A percentile compares a stretch with the other conserved stretches of the same genome.
Evolutionary conservation across 1,140 invertebrate species (phyloP).

Genomic region (Drosophila mayri): DNA sequence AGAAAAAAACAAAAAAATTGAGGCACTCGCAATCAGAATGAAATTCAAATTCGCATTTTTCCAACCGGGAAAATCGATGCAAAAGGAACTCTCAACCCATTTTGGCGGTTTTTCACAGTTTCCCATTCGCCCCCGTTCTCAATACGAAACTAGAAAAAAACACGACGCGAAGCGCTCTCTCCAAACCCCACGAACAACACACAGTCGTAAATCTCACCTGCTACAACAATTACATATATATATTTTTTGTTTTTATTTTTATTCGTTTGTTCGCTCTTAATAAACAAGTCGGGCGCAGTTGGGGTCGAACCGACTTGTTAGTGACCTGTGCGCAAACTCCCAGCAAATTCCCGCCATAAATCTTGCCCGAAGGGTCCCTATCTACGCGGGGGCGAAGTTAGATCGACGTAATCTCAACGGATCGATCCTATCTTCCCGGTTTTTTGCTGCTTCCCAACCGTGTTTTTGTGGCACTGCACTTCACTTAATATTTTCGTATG

Average conservation of each 20-base stretch:
- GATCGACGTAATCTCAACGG: neutral
- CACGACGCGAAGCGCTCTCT: slow-evolving; percentile 15
- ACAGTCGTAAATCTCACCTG: slow-evolving; percentile 68
- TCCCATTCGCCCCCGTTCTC: slow-evolving; percentile 68
- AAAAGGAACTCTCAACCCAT: slow-evolving; percentile 76
- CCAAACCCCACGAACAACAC: slow-evolving; percentile 43
- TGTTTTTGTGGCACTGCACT: slow-evolving; percentile 33
- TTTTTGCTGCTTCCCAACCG: slow-evolving; percentile 6
- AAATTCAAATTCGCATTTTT: slow-evolving; percentile 21
- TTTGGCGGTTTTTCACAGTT: slow-evolving; percentile 77
- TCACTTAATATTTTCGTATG: slow-evolving; percentile 37
- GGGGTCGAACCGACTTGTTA: slow-evolving; percentile 59
- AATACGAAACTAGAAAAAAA: slow-evolving; percentile 23
- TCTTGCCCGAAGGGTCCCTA: neutral
- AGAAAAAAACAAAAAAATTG: neutral
- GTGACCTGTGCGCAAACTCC: slow-evolving; percentile 48
- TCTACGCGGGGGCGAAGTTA: neutral
- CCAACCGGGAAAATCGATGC: slow-evolving; percentile 76
- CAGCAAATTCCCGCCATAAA: slow-evolving; percentile 41
- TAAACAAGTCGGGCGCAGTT: slow-evolving; percentile 72
- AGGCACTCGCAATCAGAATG: neutral
- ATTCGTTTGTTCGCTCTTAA: slow-evolving; percentile 80
- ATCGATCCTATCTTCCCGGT: neutral
- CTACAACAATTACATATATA: slow-evolving; percentile 73
- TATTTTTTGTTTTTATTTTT: slow-evolving; percentile 83